These are phyloP conservation scores for Narcine bancroftii DNA, from an alignment of 2,113 vertebrate species.

Conservation along the genomic window DNA sequence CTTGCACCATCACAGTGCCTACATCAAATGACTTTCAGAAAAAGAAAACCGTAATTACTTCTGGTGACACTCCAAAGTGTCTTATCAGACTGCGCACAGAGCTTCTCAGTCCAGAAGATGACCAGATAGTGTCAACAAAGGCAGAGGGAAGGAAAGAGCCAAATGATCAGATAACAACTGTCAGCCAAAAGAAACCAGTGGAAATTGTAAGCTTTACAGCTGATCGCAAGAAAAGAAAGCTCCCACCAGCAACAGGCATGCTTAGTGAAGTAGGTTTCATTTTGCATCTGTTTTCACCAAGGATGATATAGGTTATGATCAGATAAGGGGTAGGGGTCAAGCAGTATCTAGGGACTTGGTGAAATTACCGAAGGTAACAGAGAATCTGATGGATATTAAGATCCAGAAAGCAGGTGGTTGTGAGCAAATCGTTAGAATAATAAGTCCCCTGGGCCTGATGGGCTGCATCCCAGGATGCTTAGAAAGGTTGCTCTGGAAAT, in stretches of 20 bases:
- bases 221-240: slow-evolving; percentile 55
- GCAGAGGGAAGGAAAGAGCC: not conserved
- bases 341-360: too few relatives aligned
- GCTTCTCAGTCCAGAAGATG: slow-evolving; percentile 11
- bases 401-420: too few relatives aligned
- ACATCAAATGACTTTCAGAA: not conserved
- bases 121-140: not conserved
- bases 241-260: not conserved
- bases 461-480: too few relatives aligned
- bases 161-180: not conserved
- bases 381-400: too few relatives aligned
- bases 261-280: slow-evolving; percentile 43
- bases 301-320: too few relatives aligned
- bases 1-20: not conserved
- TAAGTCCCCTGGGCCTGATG: too few relatives aligned
- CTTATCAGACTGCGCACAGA: slow-evolving; percentile 48
- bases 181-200: slow-evolving; percentile 41
- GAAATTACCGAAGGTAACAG: too few relatives aligned
- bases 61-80: slow-evolving; percentile 40
- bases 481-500: too few relatives aligned
- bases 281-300: not conserved
- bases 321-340: too few relatives aligned
- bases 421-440: too few relatives aligned
- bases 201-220: slow-evolving; percentile 66
- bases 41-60: not conserved